These are phyloP conservation scores for Lutraria lutraria DNA, from an alignment of 2,888 invertebrate genomes.

Conservation along the genomic window DNA sequence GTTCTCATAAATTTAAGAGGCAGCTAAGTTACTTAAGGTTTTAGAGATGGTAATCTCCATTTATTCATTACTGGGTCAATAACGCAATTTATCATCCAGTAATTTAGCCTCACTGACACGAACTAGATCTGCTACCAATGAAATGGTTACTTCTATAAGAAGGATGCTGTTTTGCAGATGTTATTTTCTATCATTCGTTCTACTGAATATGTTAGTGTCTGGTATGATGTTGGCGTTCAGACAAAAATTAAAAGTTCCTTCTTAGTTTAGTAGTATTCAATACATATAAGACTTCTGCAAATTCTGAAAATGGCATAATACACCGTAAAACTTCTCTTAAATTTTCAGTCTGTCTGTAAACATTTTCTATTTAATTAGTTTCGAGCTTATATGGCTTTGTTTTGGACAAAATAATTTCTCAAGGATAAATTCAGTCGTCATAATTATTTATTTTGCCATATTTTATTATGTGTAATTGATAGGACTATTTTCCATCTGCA, in stretches of 20 bases:
- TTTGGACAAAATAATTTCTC: neutral
- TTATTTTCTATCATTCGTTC: neutral
- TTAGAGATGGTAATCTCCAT: no score
- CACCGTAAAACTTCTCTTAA: neutral
- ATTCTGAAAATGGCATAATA: neutral
- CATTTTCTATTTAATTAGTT: neutral
- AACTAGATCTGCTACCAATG: no score
- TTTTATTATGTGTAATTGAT: neutral
- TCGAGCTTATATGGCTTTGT: neutral
- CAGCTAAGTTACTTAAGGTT: no score
- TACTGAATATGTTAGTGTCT: neutral
- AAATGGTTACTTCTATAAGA: no score
- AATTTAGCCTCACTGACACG: no score
- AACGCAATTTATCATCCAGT: no score
- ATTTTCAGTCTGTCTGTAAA: constrained; percentile 2
- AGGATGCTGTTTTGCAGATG: neutral
- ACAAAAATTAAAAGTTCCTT: neutral
- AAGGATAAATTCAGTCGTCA: neutral
- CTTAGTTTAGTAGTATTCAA: neutral
- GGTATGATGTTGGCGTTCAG: neutral
- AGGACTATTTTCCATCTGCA: neutral
- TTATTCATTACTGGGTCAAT: no score
- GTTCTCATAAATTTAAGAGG: no score
- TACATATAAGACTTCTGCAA: neutral
- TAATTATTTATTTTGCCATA: no score